Evolutionary conservation across 2,797 vertebrate species (phyloP).

Genomic region (Pipistrellus kuhlii): DNA sequence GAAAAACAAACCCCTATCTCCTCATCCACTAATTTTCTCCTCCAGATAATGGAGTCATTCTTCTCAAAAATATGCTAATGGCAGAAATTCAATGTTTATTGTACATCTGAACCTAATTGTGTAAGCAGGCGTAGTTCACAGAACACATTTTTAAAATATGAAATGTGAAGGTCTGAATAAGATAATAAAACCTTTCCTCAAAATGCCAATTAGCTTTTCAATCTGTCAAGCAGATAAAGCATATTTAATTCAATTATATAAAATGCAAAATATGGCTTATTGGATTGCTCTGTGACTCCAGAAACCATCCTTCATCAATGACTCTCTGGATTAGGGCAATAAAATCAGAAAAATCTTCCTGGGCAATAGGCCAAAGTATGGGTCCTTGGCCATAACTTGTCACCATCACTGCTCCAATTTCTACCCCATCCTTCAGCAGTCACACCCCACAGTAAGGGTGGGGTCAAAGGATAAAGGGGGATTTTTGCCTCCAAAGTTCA

Average conservation of each 20-base stretch:
- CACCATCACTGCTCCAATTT: not conserved
- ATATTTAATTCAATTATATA: not conserved
- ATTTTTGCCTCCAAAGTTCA: not conserved
- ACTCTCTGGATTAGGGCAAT: not conserved
- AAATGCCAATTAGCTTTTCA: not conserved
- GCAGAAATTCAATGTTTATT: not conserved
- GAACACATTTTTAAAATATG: not conserved
- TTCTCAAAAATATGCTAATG: not conserved
- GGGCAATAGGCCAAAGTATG: not conserved
- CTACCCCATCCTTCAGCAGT: not conserved
- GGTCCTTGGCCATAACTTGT: too few relatives aligned
- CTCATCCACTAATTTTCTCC: not conserved
- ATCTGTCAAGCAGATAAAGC: constrained; percentile 13
- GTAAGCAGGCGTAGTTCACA: not conserved
- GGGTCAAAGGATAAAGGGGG: not conserved
- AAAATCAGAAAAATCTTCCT: not conserved
- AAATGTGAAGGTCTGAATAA: not conserved
- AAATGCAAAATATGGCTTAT: not conserved
- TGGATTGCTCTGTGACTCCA: not conserved
- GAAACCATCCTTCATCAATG: not conserved
- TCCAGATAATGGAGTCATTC: constrained; percentile 12
- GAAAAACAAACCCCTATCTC: not conserved
- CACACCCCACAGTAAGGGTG: not conserved
- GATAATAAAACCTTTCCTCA: constrained; percentile 6
- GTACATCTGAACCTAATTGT: not conserved